Evolutionary conservation across 2,113 vertebrate genomes (phyloP).

Genomic region (Halcyon senegalensis): DNA sequence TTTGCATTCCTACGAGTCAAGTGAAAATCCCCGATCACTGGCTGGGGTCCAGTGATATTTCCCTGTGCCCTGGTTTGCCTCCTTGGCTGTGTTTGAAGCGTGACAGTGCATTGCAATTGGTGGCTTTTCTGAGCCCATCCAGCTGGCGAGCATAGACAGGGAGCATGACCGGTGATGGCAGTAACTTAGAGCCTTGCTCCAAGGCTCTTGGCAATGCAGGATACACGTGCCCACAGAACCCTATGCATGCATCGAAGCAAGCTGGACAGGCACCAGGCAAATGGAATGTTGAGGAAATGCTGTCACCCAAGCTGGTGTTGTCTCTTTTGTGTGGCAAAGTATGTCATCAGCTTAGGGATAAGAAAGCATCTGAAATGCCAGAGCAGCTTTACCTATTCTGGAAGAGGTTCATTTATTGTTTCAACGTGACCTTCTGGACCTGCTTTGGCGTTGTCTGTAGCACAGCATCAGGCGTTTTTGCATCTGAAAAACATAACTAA

Average conservation of each 20-base stretch:
- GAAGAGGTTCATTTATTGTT: neutral
- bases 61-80: neutral
- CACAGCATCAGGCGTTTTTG: neutral
- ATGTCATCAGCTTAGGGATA: neutral
- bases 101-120: neutral
- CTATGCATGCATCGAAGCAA: accelerated
- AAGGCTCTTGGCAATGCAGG: neutral
- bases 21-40: slow-evolving; percentile 22
- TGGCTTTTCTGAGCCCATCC: slow-evolving; percentile 31
- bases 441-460: neutral
- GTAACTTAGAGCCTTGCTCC: neutral
- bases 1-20: slow-evolving; percentile 43
- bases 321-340: neutral
- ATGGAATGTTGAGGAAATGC: neutral
- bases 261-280: neutral
- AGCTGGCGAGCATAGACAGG: neutral
- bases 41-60: neutral
- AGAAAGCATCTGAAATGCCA: neutral
- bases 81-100: neutral
- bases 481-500: neutral
- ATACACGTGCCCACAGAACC: accelerated
- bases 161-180: neutral
- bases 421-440: neutral
- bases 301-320: neutral
- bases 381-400: neutral